Evolutionary conservation across 2,113 vertebrate species (phyloP).

Genomic region (Nesogale talazaci): DNA sequence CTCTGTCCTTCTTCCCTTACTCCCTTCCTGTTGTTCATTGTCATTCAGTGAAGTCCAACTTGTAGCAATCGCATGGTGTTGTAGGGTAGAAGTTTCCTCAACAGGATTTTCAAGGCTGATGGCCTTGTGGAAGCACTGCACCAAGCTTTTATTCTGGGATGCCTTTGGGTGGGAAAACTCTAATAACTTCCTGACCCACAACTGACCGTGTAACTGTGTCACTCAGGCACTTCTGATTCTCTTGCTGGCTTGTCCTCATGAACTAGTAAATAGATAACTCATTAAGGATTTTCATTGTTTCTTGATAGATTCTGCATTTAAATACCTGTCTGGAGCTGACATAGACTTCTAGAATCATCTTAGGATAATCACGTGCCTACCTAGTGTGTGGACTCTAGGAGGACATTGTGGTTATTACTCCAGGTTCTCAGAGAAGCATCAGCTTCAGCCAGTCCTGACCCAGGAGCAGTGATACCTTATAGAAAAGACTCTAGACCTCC

Average conservation of each 20-base stretch:
- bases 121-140: not conserved
- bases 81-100: not conserved
- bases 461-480: not conserved
- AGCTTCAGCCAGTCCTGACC: not conserved
- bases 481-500: not conserved
- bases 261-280: not conserved
- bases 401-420: not conserved
- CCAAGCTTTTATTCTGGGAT: not conserved
- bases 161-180: not conserved
- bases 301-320: not conserved
- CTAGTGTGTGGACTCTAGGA: not conserved
- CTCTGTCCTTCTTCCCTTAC: not conserved
- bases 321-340: not conserved
- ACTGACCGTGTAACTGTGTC: not conserved
- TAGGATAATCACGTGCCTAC: not conserved
- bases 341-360: not conserved
- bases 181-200: not conserved
- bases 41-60: not conserved
- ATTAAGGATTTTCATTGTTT: not conserved
- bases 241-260: constrained; percentile 13
- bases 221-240: not conserved
- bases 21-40: not conserved
- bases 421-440: not conserved
- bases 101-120: not conserved
- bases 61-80: not conserved